Evolutionary conservation across 2,797 vertebrate genomes (phyloP), one percentile per base, ranked within the genome.

Genomic region (Crocodylus rhombifer): DNA sequence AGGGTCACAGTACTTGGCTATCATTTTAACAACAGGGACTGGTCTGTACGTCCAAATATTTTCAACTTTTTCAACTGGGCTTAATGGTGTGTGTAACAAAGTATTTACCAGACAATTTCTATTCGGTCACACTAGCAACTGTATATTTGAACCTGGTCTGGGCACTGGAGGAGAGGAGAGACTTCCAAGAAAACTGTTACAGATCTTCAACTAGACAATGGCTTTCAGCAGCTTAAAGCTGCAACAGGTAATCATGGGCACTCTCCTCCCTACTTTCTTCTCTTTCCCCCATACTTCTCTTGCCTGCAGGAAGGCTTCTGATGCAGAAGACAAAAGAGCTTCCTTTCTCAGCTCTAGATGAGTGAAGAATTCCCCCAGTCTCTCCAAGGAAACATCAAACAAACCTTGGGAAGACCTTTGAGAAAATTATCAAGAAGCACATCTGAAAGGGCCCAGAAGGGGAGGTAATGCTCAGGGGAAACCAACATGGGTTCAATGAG

Each of bases 111-210:
- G 87, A 57, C 42, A 9, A 62, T 51, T 69, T 36, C 18, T 71
- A 23, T 5, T 1, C 0, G 30, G 30, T 5, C 0, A 0, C 6
- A 8, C 67, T 64, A 33, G 14, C 16, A 51, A 51, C 42, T 51
- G 9, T 51, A 11, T 51, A 71, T 14, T 21, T 23, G 69, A 42
- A 36, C 33, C 25, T 21, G 6, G 20, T 36, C 11, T 71, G 14
- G 21, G 21, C 21, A 71, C 21, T 42, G 20, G 36, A 51, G 33
- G 13, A 71, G 69, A 71, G 33, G 33, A 71, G 33, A 71, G 7
- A 25, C 20, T 14, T 69, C 20, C 67, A 69, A 36, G 33, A 20
- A 71, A 42, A 25, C 42, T 3, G 42, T 25, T 71, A 21, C 14
- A 36, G 36, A 12, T 71, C 69, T 25, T 71, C 33, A 51, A 51